phyloP scores from a whole-genome alignment of 2,113 vertebrate species.

The Ctenomys sociabilis region DNA sequence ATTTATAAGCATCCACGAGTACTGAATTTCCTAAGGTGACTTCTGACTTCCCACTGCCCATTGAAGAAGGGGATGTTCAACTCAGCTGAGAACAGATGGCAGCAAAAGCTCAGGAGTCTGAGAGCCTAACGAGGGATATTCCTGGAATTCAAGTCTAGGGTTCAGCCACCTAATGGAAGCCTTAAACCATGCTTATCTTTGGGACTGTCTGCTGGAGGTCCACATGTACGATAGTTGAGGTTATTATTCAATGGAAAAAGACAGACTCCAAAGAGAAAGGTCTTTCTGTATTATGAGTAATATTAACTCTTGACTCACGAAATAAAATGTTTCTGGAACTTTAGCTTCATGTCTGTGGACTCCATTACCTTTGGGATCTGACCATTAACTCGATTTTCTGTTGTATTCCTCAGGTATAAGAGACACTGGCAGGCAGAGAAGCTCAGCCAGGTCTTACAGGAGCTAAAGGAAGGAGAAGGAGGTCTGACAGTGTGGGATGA shows the following conservation, averaged over 20 bases:
- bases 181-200: neutral
- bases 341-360: neutral
- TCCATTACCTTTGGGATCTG: neutral
- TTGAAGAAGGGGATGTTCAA: neutral
- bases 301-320: neutral
- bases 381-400: neutral
- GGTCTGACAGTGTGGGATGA: neutral
- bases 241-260: neutral
- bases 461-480: neutral
- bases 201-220: neutral
- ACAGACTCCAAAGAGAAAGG: neutral
- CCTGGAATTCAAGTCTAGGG: neutral
- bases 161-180: neutral
- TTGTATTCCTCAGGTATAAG: neutral
- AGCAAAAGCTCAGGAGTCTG: neutral
- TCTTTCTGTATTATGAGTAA: neutral
- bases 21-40: neutral
- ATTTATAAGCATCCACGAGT: neutral
- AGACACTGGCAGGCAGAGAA: neutral
- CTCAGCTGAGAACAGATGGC: neutral
- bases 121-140: accelerated
- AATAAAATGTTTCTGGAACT: neutral
- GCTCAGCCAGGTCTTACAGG: neutral
- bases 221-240: neutral
- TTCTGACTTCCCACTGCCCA: neutral